Evolutionary conservation across 2,113 vertebrate species (phyloP).

Genomic region (Nymphicus hollandicus): DNA sequence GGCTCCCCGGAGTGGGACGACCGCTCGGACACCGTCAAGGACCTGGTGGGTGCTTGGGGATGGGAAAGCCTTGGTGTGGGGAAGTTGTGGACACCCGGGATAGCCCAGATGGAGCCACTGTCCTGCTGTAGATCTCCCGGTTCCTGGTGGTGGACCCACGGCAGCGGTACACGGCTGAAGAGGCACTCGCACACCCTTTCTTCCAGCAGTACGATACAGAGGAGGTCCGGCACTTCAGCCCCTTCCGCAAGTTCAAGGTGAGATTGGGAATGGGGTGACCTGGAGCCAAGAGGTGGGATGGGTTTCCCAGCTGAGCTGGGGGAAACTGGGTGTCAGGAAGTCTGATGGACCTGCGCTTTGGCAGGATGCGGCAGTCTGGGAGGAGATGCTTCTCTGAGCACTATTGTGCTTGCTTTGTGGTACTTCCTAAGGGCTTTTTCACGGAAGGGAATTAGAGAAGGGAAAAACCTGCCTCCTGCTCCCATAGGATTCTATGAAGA

Average conservation of each 20-base stretch:
- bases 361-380: not conserved
- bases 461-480: not conserved
- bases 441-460: not conserved
- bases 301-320: not conserved
- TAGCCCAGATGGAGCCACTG: rapidly evolving
- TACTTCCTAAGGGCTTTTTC: not conserved
- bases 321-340: not conserved
- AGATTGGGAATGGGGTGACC: not conserved
- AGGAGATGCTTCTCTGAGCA: not conserved
- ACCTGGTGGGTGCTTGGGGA: slow-evolving; percentile 77
- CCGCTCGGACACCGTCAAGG: slow-evolving; percentile 93
- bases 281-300: not conserved
- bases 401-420: not conserved
- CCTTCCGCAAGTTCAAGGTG: slow-evolving; percentile 93
- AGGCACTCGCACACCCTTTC: slow-evolving; percentile 90
- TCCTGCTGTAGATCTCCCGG: slow-evolving; percentile 81
- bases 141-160: slow-evolving; percentile 88
- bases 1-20: slow-evolving; percentile 94
- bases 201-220: slow-evolving; percentile 93
- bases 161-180: slow-evolving; percentile 79
- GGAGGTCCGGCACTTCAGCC: slow-evolving; percentile 93
- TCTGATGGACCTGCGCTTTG: not conserved
- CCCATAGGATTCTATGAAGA: not conserved
- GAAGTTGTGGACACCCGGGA: not conserved
- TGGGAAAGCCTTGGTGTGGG: rapidly evolving